These are phyloP conservation scores for Hepsetus odoe DNA, from an alignment of 2,113 vertebrate species.

Conservation along the genomic window DNA sequence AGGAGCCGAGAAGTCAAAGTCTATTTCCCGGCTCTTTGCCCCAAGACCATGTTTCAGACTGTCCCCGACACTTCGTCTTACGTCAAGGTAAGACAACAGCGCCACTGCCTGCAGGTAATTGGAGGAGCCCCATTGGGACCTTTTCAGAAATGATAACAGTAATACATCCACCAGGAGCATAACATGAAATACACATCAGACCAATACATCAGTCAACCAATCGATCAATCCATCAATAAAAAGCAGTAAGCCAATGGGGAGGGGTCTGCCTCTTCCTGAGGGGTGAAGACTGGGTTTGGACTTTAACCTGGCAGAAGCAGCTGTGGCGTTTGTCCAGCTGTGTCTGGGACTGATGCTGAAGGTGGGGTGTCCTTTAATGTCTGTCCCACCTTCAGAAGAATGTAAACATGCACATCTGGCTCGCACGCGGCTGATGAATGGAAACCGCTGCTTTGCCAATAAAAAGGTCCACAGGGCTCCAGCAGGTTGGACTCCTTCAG, in stretches of 20 bases:
- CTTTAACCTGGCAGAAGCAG: not conserved
- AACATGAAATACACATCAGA: too few relatives aligned
- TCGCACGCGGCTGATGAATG: constrained; percentile 76
- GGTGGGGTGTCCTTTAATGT: constrained; percentile 32
- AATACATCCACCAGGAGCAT: not conserved
- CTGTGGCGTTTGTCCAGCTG: not conserved
- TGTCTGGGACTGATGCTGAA: too few relatives aligned
- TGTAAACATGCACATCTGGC: constrained; percentile 93
- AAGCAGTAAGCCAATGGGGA: too few relatives aligned
- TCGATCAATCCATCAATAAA: not conserved
- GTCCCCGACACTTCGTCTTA: constrained; percentile 97
- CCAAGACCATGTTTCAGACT: constrained; percentile 92
- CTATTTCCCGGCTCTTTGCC: constrained; percentile 68
- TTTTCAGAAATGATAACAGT: not conserved
- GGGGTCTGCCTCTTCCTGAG: too few relatives aligned
- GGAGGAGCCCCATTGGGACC: constrained; percentile 28
- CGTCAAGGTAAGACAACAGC: constrained; percentile 96
- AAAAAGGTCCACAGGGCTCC: not conserved
- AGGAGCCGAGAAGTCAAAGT: constrained; percentile 67
- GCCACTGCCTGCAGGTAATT: constrained; percentile 85
- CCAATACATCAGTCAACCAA: too few relatives aligned
- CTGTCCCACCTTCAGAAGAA: constrained; percentile 72
- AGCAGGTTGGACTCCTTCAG: not conserved
- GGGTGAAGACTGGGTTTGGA: too few relatives aligned
- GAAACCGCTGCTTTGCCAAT: not conserved